Conservation (phyloP, 2,797 vertebrate species). For the Limnodromus scolopaceus region DNA sequence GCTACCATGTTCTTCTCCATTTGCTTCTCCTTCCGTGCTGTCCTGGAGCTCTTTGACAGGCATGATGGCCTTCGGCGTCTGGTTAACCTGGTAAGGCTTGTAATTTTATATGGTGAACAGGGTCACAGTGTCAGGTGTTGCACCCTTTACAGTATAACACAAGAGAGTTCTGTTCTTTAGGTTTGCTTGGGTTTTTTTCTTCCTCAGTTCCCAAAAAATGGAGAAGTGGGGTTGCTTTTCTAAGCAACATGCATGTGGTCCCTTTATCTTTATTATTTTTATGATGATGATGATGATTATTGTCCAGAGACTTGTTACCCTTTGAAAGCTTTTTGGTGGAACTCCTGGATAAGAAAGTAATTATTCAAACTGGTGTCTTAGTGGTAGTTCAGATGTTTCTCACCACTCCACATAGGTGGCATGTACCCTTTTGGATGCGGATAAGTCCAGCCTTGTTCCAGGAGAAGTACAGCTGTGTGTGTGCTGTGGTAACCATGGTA, state of each 20-base stretch:
- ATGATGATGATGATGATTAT: neutral
- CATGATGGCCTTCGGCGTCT: conserved; percentile 95
- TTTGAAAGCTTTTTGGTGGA: neutral
- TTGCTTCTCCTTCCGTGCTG: conserved; percentile 96
- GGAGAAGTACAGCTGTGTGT: neutral
- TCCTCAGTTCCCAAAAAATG: neutral
- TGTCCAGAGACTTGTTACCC: neutral
- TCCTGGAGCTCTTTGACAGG: conserved; percentile 95
- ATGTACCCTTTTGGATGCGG: neutral
- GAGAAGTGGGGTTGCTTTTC: neutral
- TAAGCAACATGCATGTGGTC: fast-evolving
- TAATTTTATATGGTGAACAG: neutral
- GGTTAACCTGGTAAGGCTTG: conserved; percentile 89
- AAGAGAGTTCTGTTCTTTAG: neutral
- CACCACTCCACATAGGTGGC: fast-evolving
- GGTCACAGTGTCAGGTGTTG: neutral
- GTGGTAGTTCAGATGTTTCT: neutral
- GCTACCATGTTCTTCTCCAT: conserved; percentile 99
- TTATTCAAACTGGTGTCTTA: neutral
- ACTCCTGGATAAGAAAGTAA: neutral
- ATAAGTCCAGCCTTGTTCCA: neutral
- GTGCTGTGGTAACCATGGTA: neutral
- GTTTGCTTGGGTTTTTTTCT: neutral
- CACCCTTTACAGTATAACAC: neutral
- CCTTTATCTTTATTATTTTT: neutral